A percentile compares a stretch with the other conserved stretches of the same genome.
phyloP scores from a whole-genome alignment of 2,888 invertebrate genomes.

The Entomobrya multifasciata region DNA sequence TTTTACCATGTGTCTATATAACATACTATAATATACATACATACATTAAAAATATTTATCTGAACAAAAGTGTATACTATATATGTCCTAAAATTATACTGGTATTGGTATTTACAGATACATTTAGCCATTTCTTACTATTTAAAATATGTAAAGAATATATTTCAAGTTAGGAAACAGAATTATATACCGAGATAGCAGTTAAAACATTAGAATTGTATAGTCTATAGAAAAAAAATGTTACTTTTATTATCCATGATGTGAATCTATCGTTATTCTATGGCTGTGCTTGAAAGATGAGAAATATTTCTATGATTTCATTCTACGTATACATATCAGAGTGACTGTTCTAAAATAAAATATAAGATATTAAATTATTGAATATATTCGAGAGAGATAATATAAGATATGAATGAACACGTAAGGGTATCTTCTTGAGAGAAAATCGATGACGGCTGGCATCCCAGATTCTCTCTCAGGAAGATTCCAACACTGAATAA shows the following conservation, averaged over 20 bases:
- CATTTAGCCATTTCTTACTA: constrained; percentile 1
- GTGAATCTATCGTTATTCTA: not conserved
- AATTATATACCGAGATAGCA: constrained; percentile 38
- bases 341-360: too few relatives aligned
- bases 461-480: constrained; percentile 69
- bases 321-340: not conserved
- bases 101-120: constrained; percentile 19
- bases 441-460: constrained; percentile 74
- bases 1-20: too few relatives aligned
- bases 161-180: not conserved
- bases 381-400: constrained; percentile 14
- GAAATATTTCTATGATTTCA: not conserved
- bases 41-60: too few relatives aligned
- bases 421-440: constrained; percentile 57
- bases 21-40: too few relatives aligned
- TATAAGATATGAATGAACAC: not conserved
- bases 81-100: constrained; percentile 4
- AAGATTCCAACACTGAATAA: constrained; percentile 57
- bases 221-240: constrained; percentile 24
- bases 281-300: not conserved
- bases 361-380: not conserved
- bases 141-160: constrained; percentile 4
- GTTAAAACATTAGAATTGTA: constrained; percentile 39
- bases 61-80: constrained; percentile 44
- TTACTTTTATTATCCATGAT: constrained; percentile 1